phyloP scores from a whole-genome alignment of 2,113 vertebrate genomes.

The Prunella himalayana region DNA sequence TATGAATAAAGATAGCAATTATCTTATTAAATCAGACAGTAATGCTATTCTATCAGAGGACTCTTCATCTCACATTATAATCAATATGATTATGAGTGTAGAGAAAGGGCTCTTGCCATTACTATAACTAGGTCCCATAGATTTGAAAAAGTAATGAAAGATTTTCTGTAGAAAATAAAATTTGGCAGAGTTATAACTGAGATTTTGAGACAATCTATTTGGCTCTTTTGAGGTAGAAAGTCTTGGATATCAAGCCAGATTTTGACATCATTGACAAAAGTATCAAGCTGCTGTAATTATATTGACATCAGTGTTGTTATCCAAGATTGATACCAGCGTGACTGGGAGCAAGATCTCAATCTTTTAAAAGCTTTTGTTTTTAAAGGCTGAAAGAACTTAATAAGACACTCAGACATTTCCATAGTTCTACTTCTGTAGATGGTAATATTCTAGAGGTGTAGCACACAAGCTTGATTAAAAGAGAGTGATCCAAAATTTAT shows the following conservation, averaged over 20 bases:
- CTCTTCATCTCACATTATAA: conserved; percentile 39
- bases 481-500: background rate
- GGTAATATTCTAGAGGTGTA: background rate
- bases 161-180: background rate
- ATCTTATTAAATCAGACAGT: conserved; percentile 58
- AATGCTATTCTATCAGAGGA: conserved; percentile 40
- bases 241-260: background rate
- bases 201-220: background rate
- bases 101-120: conserved; percentile 24
- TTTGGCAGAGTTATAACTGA: background rate
- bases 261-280: background rate
- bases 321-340: background rate
- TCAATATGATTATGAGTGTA: conserved; percentile 36
- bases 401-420: background rate
- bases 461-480: background rate
- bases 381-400: background rate
- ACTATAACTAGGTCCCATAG: background rate
- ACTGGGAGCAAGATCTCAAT: background rate
- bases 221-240: background rate
- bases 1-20: conserved; percentile 64
- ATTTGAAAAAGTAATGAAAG: background rate
- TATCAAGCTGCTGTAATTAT: background rate
- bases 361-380: background rate
- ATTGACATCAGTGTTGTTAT: background rate
- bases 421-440: background rate